Conservation (phyloP, 2,888 invertebrate species). For the Eilema caniola region DNA sequence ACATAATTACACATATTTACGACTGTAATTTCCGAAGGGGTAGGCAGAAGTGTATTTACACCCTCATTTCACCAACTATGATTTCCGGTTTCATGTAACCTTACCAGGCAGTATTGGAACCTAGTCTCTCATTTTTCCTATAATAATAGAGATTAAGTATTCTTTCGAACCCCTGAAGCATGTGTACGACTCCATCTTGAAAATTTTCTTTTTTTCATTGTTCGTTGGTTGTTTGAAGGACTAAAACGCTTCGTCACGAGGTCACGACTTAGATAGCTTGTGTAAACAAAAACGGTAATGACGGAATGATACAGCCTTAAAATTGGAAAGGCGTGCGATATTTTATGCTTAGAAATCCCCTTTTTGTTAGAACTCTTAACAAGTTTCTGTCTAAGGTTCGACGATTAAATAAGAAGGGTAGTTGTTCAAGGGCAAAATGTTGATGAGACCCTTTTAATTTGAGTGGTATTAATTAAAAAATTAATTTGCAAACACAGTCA, state of each 20-base stretch:
- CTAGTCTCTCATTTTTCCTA: neutral
- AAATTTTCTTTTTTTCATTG: slow-evolving; percentile 35
- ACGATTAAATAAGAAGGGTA: slow-evolving; percentile 7
- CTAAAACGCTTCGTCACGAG: slow-evolving; percentile 41
- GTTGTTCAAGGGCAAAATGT: slow-evolving; percentile 3
- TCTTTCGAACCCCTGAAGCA: too few species aligned
- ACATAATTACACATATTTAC: too few species aligned
- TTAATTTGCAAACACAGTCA: neutral
- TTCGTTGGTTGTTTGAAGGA: slow-evolving; percentile 36
- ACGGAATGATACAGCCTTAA: slow-evolving; percentile 28
- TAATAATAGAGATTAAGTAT: neutral
- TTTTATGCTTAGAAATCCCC: slow-evolving; percentile 14
- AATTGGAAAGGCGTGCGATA: slow-evolving; percentile 40
- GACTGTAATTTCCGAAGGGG: too few species aligned
- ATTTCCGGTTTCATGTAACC: too few species aligned
- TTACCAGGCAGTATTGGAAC: too few species aligned
- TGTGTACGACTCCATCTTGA: neutral
- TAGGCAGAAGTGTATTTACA: too few species aligned
- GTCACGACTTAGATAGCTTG: slow-evolving; percentile 37
- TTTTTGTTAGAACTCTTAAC: slow-evolving; percentile 14
- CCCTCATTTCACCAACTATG: too few species aligned
- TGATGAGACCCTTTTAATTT: neutral
- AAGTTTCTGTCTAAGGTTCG: neutral
- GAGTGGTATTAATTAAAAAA: neutral
- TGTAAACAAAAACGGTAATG: slow-evolving; percentile 47